A percentile compares a stretch with the other conserved stretches of the same genome.
Evolutionary conservation across 2,113 vertebrate species (phyloP).

Genomic region (Montifringilla adamsi): DNA sequence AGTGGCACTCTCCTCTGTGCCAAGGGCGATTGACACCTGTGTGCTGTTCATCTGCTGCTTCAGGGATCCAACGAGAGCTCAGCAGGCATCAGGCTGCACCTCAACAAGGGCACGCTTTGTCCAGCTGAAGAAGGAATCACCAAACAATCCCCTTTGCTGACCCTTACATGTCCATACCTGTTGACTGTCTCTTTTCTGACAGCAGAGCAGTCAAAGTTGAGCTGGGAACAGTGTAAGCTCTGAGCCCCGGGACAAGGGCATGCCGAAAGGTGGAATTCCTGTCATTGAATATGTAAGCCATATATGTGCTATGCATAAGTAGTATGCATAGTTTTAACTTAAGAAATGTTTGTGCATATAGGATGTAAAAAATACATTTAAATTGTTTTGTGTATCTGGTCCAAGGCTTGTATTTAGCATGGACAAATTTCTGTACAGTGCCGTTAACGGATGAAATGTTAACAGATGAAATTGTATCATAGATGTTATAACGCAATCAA

Average conservation of each 20-base stretch:
- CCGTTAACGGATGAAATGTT: constrained; percentile 57
- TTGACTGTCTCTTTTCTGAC: constrained; percentile 11
- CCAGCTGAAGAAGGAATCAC: accelerated
- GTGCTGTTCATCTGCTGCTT: not conserved
- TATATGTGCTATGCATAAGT: constrained; percentile 70
- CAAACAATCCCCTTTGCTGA: not conserved
- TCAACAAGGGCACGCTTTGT: not conserved
- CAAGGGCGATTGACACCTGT: not conserved
- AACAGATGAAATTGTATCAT: constrained; percentile 64
- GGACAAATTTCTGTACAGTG: constrained; percentile 62
- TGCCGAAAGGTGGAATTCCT: constrained; percentile 47
- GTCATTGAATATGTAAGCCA: constrained; percentile 72
- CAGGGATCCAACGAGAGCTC: not conserved
- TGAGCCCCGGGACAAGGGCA: constrained; percentile 11
- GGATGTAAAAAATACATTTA: constrained; percentile 64
- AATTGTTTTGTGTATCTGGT: constrained; percentile 63
- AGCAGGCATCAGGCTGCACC: not conserved
- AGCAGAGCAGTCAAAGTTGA: constrained; percentile 37
- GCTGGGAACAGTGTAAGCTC: constrained; percentile 31
- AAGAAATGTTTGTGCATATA: constrained; percentile 69
- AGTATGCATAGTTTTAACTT: constrained; percentile 72
- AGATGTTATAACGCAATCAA: constrained; percentile 53
- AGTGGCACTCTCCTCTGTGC: not conserved
- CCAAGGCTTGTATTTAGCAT: constrained; percentile 62
- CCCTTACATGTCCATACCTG: not conserved